A percentile compares a stretch with the other conserved stretches of the same genome.
These are phyloP conservation scores for Sardinella longiceps DNA, from an alignment of 2,797 vertebrate genomes.

Conservation along the genomic window DNA sequence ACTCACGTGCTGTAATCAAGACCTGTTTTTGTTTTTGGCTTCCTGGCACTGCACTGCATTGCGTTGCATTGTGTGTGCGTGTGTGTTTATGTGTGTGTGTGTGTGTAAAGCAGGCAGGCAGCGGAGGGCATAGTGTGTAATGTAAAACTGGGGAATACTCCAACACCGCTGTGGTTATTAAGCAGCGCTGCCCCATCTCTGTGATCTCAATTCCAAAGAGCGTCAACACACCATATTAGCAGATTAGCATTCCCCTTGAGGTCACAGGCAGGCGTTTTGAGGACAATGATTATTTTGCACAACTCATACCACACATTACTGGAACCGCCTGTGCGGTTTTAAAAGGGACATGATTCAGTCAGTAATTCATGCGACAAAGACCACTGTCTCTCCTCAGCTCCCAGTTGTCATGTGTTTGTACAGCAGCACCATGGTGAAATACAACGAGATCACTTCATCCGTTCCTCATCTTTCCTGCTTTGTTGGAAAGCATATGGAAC, in stretches of 20 bases:
- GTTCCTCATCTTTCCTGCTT: conserved; percentile 45
- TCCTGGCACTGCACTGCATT: neutral
- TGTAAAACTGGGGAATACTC: neutral
- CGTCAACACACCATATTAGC: neutral
- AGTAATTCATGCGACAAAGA: conserved; percentile 28
- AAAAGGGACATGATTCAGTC: neutral
- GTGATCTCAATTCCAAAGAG: neutral
- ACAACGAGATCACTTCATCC: conserved; percentile 43
- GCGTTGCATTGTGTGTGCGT: no score
- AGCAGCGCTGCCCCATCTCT: neutral
- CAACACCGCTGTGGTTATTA: neutral
- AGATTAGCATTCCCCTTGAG: neutral
- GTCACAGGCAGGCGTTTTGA: neutral
- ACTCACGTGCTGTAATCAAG: conserved; percentile 5
- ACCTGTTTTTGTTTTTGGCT: conserved; percentile 9
- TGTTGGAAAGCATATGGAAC: conserved; percentile 33
- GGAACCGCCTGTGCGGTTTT: neutral
- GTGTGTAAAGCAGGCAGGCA: neutral
- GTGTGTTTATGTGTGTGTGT: no score
- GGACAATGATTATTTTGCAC: neutral
- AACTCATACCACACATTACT: neutral
- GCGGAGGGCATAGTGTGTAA: neutral
- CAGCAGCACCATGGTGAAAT: conserved; percentile 33
- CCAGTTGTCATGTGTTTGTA: neutral
- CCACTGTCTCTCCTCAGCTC: conserved; percentile 42